Evolutionary conservation across 2,113 vertebrate genomes (phyloP).

Genomic region (Nymphicus hollandicus): DNA sequence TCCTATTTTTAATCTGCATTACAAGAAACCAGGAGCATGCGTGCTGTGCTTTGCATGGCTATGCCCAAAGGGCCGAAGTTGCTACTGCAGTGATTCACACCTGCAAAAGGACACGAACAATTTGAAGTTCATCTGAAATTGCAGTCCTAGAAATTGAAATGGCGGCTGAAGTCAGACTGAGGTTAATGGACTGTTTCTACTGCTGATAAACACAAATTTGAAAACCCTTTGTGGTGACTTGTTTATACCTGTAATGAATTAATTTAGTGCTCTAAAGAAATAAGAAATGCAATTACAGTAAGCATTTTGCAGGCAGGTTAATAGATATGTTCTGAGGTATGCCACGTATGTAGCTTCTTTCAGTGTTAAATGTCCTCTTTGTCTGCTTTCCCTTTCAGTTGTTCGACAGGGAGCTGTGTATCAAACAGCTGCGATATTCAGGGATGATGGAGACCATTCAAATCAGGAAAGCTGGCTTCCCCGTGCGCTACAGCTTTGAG

Average conservation of each 20-base stretch:
- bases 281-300: neutral
- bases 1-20: neutral
- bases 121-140: neutral
- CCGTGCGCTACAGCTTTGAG: constrained; percentile 87
- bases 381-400: constrained; percentile 71
- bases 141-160: neutral
- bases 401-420: constrained; percentile 89
- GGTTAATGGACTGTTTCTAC: neutral
- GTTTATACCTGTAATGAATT: neutral
- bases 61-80: neutral
- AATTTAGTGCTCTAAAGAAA: neutral
- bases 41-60: neutral
- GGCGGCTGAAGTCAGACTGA: neutral
- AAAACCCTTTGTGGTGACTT: neutral
- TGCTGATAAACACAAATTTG: neutral
- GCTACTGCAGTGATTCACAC: neutral
- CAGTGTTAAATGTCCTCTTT: neutral
- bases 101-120: neutral
- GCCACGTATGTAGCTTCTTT: neutral
- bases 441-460: constrained; percentile 97
- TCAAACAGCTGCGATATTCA: constrained; percentile 91
- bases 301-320: neutral
- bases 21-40: neutral
- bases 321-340: neutral
- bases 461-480: constrained; percentile 91